Evolutionary conservation across 2,797 vertebrate genomes (phyloP).

Genomic region (Cheirogaleus major): DNA sequence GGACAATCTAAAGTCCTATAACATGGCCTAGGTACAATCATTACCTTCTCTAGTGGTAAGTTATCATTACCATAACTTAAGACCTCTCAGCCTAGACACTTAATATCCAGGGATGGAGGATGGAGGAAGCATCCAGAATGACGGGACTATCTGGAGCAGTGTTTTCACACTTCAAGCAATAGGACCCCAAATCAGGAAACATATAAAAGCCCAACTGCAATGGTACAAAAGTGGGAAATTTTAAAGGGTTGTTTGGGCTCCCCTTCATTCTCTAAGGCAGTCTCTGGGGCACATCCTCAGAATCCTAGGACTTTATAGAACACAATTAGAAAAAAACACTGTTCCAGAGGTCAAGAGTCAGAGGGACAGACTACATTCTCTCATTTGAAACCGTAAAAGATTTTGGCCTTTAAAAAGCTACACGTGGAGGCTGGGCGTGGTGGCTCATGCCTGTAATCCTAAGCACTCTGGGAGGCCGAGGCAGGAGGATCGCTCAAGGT

Average conservation of each 20-base stretch:
- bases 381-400: conserved; percentile 9
- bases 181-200: background rate
- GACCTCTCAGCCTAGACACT: background rate
- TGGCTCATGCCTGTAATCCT: no score
- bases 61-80: background rate
- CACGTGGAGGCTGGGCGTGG: background rate
- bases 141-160: background rate
- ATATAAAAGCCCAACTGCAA: background rate
- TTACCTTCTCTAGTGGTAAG: background rate
- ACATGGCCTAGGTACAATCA: background rate
- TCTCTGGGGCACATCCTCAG: background rate
- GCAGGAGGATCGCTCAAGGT: no score
- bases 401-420: background rate
- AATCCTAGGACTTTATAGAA: background rate
- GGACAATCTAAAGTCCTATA: background rate
- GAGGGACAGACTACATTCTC: background rate
- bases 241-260: background rate
- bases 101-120: background rate
- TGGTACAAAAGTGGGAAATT: background rate
- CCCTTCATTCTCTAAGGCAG: background rate
- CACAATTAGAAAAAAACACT: background rate
- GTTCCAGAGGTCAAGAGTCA: background rate
- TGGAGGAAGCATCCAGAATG: background rate
- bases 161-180: background rate
- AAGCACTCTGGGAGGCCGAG: no score